Evolutionary conservation across 2,888 invertebrate species (phyloP).

Genomic region (Spatulosminthurus flaviceps): DNA sequence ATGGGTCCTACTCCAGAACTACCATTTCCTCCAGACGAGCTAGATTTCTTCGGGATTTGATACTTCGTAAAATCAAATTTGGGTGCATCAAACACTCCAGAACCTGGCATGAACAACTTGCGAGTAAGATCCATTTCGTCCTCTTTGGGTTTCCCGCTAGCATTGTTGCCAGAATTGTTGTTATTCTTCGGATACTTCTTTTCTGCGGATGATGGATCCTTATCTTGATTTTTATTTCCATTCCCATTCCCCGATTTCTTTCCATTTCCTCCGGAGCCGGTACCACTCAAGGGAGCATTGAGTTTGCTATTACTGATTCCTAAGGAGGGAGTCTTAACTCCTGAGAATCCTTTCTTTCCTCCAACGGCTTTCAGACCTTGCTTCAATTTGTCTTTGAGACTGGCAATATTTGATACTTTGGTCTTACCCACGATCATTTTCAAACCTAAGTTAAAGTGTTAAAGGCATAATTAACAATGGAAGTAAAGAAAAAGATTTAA

Average conservation of each 20-base stretch:
- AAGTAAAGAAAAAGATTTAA: too few relatives aligned
- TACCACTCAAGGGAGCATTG: background rate
- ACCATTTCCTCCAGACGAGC: background rate
- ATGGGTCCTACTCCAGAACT: background rate
- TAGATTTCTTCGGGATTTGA: constrained; percentile 62
- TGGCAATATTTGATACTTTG: constrained; percentile 69
- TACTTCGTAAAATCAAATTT: constrained; percentile 61
- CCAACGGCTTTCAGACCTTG: constrained; percentile 18
- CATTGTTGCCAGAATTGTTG: constrained; percentile 5
- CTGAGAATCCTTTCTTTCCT: constrained; percentile 32
- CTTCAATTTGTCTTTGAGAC: constrained; percentile 40
- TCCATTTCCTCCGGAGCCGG: background rate
- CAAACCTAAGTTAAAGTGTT: too few relatives aligned
- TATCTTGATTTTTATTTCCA: constrained; percentile 25
- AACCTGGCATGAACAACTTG: constrained; percentile 56
- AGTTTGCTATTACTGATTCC: background rate
- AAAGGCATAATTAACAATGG: constrained; percentile 32
- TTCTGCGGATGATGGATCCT: constrained; percentile 14
- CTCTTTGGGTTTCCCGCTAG: constrained; percentile 46
- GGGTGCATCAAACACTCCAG: constrained; percentile 53
- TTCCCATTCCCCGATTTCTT: constrained; percentile 14
- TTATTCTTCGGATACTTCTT: constrained; percentile 36
- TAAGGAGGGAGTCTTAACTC: constrained; percentile 27
- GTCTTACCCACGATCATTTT: constrained; percentile 93
- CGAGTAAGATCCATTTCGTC: constrained; percentile 55